Evolutionary conservation across 2,888 invertebrate species (phyloP).

Genomic region (Drosophila basisetae): DNA sequence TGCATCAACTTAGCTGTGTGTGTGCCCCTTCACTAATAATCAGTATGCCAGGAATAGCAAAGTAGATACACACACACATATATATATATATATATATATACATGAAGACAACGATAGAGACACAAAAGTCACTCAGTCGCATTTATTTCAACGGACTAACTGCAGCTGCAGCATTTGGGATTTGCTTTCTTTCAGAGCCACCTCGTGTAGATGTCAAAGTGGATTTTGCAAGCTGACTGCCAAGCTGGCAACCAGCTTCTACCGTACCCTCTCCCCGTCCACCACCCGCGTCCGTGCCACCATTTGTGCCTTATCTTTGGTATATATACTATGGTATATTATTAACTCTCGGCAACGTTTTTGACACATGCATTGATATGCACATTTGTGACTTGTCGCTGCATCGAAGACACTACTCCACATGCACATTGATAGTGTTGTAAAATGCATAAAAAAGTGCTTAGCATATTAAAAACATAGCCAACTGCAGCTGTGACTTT

Average conservation of each 20-base stretch:
- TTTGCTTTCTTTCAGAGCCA: constrained; percentile 19
- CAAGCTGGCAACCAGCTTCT: not conserved
- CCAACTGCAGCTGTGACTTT: constrained; percentile 70
- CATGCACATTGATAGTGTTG: constrained; percentile 67
- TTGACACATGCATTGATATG: constrained; percentile 76
- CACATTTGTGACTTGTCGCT: constrained; percentile 73
- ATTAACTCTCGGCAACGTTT: constrained; percentile 73
- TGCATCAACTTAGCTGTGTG: constrained; percentile 35
- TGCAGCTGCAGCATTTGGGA: constrained; percentile 25
- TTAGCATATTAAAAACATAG: constrained; percentile 76
- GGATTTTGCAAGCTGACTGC: constrained; percentile 34
- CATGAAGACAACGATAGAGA: not conserved
- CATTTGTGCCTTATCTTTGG: constrained; percentile 7
- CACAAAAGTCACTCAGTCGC: constrained; percentile 34
- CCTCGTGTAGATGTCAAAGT: constrained; percentile 39
- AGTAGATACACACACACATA: not conserved
- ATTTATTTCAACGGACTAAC: constrained; percentile 28
- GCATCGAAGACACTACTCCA: constrained; percentile 34
- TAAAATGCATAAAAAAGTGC: constrained; percentile 73
- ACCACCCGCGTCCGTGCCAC: not conserved
- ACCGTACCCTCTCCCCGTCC: no score
- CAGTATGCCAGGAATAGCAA: constrained; percentile 31
- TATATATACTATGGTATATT: constrained; percentile 53
- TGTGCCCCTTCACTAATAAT: constrained; percentile 41
- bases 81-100: not conserved